These are phyloP conservation scores for Zophobas morio DNA, from an alignment of 1,140 invertebrate species.

Conservation along the genomic window DNA sequence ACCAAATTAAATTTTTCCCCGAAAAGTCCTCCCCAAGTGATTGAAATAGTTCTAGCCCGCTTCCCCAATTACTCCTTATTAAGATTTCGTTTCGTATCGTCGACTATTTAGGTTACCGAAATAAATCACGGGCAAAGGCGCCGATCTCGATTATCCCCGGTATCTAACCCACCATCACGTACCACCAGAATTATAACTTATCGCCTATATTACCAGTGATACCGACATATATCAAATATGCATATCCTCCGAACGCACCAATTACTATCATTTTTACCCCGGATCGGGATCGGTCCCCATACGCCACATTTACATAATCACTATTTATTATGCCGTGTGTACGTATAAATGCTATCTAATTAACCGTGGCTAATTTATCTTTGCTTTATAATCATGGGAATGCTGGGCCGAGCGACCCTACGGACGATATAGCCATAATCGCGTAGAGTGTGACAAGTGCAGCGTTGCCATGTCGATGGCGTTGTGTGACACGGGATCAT, in stretches of 20 bases:
- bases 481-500: not conserved
- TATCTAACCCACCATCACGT: slow-evolving; percentile 27
- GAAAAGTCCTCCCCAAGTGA: too few species aligned
- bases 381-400: slow-evolving; percentile 50
- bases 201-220: slow-evolving; percentile 22
- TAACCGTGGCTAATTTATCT: slow-evolving; percentile 46
- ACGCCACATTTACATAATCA: slow-evolving; percentile 41
- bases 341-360: slow-evolving; percentile 43
- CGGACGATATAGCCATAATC: not conserved
- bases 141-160: slow-evolving; percentile 10
- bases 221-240: slow-evolving; percentile 30
- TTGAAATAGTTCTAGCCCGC: too few species aligned
- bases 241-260: not conserved
- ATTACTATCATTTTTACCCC: slow-evolving; percentile 36
- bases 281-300: slow-evolving; percentile 6
- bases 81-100: slow-evolving; percentile 10
- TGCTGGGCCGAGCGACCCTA: not conserved
- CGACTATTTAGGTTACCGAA: not conserved
- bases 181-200: slow-evolving; percentile 39
- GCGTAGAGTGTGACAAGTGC: not conserved
- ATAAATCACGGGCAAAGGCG: slow-evolving; percentile 34
- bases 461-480: not conserved
- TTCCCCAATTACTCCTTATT: slow-evolving; percentile 20
- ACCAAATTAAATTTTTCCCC: too few species aligned
- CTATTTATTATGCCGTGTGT: slow-evolving; percentile 38